These are phyloP conservation scores for Apomyelois bistriatella DNA, from an alignment of 2,888 invertebrate species.

Conservation along the genomic window DNA sequence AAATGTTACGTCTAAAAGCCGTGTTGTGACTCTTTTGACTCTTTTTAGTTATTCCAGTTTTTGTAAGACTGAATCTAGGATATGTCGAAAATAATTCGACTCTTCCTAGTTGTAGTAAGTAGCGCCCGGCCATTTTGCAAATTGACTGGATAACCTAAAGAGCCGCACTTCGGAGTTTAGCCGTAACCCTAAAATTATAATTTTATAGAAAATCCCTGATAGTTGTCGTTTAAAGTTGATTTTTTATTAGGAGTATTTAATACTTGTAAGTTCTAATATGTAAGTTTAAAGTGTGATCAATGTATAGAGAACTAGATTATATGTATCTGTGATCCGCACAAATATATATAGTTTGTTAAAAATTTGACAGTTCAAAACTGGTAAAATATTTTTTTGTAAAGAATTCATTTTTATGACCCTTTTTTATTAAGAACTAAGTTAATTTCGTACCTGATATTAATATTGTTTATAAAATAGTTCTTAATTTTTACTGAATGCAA, in stretches of 20 bases:
- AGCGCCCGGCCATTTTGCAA: not conserved
- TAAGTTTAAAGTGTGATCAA: not conserved
- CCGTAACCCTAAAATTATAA: not conserved
- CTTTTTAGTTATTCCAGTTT: no score
- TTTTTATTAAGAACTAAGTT: no score
- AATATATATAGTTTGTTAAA: not conserved
- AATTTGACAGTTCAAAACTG: not conserved
- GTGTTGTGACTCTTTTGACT: no score
- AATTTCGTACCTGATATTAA: no score
- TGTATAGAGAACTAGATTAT: not conserved
- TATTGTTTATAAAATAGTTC: no score
- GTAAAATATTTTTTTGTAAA: not conserved
- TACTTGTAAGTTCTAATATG: not conserved
- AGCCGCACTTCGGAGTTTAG: not conserved
- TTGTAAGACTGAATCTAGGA: no score
- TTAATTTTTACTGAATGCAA: no score
- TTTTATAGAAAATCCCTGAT: not conserved
- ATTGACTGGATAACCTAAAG: not conserved
- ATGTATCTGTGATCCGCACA: conserved; percentile 2
- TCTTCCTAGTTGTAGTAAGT: not conserved
- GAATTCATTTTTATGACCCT: not conserved
- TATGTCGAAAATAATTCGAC: no score
- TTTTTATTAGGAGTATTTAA: not conserved
- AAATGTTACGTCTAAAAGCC: no score
- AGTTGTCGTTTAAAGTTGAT: not conserved